Base-by-base conservation (phyloP, 2,888 invertebrate genomes). In the Volucella bombylans region DNA sequence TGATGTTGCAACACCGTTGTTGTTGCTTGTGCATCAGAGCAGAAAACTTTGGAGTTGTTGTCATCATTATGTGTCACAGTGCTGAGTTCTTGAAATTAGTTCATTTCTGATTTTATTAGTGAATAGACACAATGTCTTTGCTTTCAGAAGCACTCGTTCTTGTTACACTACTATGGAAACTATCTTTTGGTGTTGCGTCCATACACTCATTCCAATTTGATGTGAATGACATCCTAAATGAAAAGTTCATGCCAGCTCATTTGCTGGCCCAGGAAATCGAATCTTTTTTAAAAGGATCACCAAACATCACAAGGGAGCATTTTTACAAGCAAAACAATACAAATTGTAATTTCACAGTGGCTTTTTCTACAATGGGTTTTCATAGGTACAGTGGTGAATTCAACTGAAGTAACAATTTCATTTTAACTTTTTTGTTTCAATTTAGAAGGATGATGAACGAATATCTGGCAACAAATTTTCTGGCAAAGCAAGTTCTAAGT, bases 401-500 rank as follows among this genome's bases (percentile, higher is more conserved):
- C 15, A 54, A 47, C 31, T 31, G 2, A 31, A 31, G 4, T 1
- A 8, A 8, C 2, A 18, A 1, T 31, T 41, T 43, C 41, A 59
- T 41, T 38, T 39, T 50, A n/a, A 6, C 41, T 45, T 54, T 31
- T 31, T 6, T 4, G 31, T 31, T 31, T 31, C 31, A 31, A 31
- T 31, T 6, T 88, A 95, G 96, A 88, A 93, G 93, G 90, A 95
- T 94, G 93, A 95, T 96, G 94, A 96, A 96, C 89, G 95, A 96
- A 89, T 96, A 95, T 89, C 92, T 95, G 59, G 96, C 96, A 87
- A 94, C 95, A 45, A 95, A 94, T 89, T 96, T 94, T 89, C 90
- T 96, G 49, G 95, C 95, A 0, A 95, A 95, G 88, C 94, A 95
- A 91, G 95, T 96, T 86, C 90, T 96, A 50, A 93, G 93, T 10